Conservation (phyloP, 92 coral and sea anemone species). For the Porites cylindrica region DNA sequence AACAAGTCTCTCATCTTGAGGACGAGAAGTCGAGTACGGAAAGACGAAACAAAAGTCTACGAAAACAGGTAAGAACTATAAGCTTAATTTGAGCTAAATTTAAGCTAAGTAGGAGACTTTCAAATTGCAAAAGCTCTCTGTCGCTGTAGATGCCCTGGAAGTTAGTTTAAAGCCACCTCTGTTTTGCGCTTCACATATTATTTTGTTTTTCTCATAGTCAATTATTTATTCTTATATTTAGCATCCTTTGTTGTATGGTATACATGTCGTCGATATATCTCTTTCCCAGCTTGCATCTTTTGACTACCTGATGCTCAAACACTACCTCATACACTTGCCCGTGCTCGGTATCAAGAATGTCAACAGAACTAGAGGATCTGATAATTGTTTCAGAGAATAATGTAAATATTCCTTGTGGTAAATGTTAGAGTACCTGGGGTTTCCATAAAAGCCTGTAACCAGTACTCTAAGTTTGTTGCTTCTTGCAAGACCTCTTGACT, state of each 20-base stretch:
- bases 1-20: conserved; percentile 69
- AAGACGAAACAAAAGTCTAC: conserved; percentile 91
- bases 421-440: too few relatives aligned
- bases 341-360: background rate
- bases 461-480: too few relatives aligned
- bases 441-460: too few relatives aligned
- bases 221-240: conserved; percentile 2
- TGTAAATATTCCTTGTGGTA: too few relatives aligned
- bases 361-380: conserved; percentile 8
- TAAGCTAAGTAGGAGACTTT: background rate
- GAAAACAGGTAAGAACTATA: conserved; percentile 84
- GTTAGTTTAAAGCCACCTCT: background rate
- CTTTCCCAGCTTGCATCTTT: conserved; percentile 6
- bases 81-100: background rate
- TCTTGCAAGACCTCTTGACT: too few relatives aligned
- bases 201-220: background rate
- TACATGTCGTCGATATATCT: background rate
- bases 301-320: background rate
- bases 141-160: background rate
- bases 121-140: background rate
- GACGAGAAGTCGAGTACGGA: conserved; percentile 92
- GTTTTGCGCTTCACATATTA: background rate
- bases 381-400: background rate
- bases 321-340: too few relatives aligned
- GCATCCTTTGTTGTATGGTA: background rate